These are phyloP conservation scores for Aleiodes alternator DNA, from an alignment of 2,888 invertebrate species.

Conservation along the genomic window DNA sequence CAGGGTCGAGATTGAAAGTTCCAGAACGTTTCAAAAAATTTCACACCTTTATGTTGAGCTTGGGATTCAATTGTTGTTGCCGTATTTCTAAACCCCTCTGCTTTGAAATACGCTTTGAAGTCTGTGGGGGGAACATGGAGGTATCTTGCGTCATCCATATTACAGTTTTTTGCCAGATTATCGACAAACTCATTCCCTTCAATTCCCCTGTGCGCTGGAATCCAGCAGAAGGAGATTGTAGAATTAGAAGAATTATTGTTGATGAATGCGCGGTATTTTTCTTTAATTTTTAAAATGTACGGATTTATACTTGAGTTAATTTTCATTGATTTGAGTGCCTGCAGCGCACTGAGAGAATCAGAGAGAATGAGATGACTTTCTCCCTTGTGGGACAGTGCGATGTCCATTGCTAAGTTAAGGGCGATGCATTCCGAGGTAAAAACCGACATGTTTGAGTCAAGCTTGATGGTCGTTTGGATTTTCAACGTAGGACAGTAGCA, in stretches of 20 bases:
- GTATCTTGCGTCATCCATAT: background rate
- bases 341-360: conserved; percentile 44
- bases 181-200: conserved; percentile 46
- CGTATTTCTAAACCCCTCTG: conserved; percentile 21
- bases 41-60: conserved; percentile 24
- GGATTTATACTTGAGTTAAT: conserved; percentile 23
- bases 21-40: conserved; percentile 31
- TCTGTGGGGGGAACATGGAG: conserved; percentile 38
- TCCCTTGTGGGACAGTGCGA: conserved; percentile 12
- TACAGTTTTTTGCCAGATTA: conserved; percentile 33
- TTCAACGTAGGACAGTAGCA: conserved; percentile 27
- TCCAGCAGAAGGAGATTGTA: conserved; percentile 39
- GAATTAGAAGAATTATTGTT: background rate
- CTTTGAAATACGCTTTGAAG: conserved; percentile 15
- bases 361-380: conserved; percentile 34
- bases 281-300: conserved; percentile 41
- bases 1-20: conserved; percentile 12
- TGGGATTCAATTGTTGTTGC: background rate
- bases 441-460: conserved; percentile 35
- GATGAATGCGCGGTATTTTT: conserved; percentile 10
- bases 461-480: conserved; percentile 3
- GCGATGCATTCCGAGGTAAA: conserved; percentile 44
- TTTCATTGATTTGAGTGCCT: conserved; percentile 25
- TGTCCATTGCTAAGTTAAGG: conserved; percentile 34
- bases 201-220: conserved; percentile 44